phyloP scores from a whole-genome alignment of 2,113 vertebrate species.

The Gopherus evgoodei region DNA sequence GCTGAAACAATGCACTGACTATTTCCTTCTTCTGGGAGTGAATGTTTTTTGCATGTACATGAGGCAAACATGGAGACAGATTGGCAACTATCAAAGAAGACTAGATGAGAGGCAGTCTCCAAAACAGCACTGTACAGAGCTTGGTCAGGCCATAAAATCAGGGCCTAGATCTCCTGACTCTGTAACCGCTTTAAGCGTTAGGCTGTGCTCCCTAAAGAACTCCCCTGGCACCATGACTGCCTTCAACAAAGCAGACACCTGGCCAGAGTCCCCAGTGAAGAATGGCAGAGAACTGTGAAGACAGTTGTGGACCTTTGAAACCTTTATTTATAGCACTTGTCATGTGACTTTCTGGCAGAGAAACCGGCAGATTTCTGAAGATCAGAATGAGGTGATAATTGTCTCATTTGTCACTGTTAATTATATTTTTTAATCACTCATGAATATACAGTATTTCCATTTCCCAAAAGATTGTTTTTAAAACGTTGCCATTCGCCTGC shows the following conservation, averaged over 20 bases:
- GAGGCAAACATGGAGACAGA: neutral
- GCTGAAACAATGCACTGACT: slow-evolving; percentile 11
- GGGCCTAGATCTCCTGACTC: neutral
- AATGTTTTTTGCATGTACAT: neutral
- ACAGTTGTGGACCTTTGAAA: neutral
- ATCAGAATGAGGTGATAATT: neutral
- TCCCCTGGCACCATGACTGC: neutral
- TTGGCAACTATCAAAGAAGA: neutral
- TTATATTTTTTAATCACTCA: neutral
- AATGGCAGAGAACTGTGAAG: neutral
- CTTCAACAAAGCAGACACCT: neutral
- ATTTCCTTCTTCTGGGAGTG: neutral
- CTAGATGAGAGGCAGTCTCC: neutral
- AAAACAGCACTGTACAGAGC: neutral
- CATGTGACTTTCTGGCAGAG: neutral
- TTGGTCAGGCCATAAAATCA: neutral
- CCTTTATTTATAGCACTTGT: neutral
- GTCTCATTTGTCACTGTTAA: neutral
- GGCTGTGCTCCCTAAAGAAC: neutral
- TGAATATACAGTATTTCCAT: neutral
- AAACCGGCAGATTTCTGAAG: neutral
- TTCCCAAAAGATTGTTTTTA: neutral
- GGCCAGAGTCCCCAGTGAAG: neutral
- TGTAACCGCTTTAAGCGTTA: neutral
- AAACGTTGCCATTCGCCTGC: neutral